Evolutionary conservation across 2,888 invertebrate genomes (phyloP), one percentile per base, ranked within the genome.

Genomic region (Orthosia gothica): DNA sequence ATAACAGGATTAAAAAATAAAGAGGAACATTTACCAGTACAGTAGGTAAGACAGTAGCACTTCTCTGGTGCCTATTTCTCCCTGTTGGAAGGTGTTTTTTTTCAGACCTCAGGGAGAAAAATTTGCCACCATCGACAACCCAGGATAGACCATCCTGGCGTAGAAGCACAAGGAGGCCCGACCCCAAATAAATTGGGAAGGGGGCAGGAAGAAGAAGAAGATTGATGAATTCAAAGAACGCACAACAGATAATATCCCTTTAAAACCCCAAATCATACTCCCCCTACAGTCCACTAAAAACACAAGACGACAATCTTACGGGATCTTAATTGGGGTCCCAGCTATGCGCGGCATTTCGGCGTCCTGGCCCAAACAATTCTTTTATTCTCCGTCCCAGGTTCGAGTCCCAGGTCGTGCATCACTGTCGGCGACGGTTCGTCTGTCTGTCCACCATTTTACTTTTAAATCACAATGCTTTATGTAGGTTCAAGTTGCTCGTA

Each of bases 271-370:
- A 4, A 16, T 0, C 45, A 58, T 49, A 32, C 9, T 20, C 54
- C 47, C 59, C 54, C 76, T 78, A 83, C 72, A 63, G 9, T 26
- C 50, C 55, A 74, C 83, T 81, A 94, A 93, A 92, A 92, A 89
- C 86, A 87, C 86, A 87, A 76, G 85, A 87, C 88, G 93, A 95
- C 95, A 94, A 95, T 95, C 95, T 94, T 91, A 91, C 91, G 91
- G 92, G 94, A 95, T 95, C 95, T 95, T 95, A 95, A 95, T 95
- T 95, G 95, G 95, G 90, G 90, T 86, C 85, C 80, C 63, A 86
- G 93, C 92, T 89, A 95, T 95, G 92, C 90, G 83, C 76, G 93
- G 95, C 91, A 95, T 94, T 80, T 88, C 88, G 88, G 82, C 84
- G 26, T 82, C 84, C 84, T 52, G 57, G 61, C 62, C 74, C 78